Conservation (phyloP, 1,140 invertebrate species). For the Zaprionus ghesquierei region DNA sequence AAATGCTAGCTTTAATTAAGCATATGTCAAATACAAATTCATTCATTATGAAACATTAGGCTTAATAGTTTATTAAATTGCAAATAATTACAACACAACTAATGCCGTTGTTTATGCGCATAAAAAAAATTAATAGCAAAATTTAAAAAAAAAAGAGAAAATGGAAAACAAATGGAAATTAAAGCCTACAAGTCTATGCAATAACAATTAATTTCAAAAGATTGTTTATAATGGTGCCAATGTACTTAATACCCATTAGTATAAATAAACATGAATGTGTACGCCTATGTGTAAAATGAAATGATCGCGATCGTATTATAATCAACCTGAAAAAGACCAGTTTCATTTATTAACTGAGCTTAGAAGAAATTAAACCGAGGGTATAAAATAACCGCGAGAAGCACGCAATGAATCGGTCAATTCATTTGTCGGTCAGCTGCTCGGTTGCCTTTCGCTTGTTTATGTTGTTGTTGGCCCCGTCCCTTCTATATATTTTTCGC, state of each 20-base stretch:
- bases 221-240: conserved; percentile 1
- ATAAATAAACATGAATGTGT: conserved; percentile 8
- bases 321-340: background rate
- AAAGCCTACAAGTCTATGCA: conserved; percentile 47
- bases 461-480: conserved; percentile 36
- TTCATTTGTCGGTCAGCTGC: conserved; percentile 19
- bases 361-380: no score
- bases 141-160: conserved; percentile 9
- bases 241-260: conserved; percentile 26
- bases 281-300: background rate
- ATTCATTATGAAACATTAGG: no score
- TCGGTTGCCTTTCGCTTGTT: conserved; percentile 32
- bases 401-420: conserved; percentile 27
- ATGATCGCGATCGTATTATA: background rate
- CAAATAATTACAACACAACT: conserved; percentile 1
- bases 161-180: conserved; percentile 56
- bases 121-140: conserved; percentile 54
- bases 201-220: conserved; percentile 5
- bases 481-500: conserved; percentile 29
- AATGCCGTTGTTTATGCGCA: conserved; percentile 21
- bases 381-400: conserved; percentile 12
- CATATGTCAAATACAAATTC: no score
- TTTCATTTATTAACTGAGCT: background rate
- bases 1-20: background rate
- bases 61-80: no score